Evolutionary conservation across 1,140 invertebrate genomes (phyloP).

Genomic region (Megalonaias nervosa): DNA sequence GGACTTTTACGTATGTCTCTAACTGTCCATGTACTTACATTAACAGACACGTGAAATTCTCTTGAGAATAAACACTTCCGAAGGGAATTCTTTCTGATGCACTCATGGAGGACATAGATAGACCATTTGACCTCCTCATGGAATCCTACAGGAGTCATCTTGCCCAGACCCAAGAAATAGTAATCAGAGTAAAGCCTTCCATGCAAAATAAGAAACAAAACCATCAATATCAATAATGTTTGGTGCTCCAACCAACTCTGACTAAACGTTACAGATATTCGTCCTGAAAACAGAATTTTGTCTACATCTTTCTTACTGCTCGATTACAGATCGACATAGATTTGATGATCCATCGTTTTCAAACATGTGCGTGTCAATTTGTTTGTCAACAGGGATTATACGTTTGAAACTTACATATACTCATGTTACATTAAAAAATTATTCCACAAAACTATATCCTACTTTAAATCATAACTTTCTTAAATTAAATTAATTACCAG

Average conservation of each 20-base stretch:
- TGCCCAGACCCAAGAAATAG: conserved; percentile 50
- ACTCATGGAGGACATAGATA: conserved; percentile 40
- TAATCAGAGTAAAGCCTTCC: conserved; percentile 58
- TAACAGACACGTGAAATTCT: conserved; percentile 26
- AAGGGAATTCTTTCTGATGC: conserved; percentile 37
- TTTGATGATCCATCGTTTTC: too few relatives aligned
- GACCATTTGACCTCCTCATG: conserved; percentile 37
- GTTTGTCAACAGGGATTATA: too few relatives aligned
- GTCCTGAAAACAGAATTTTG: too few relatives aligned
- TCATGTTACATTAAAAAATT: neutral
- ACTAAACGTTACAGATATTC: too few relatives aligned
- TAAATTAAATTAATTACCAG: too few relatives aligned
- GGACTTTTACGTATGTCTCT: neutral
- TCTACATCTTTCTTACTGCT: too few relatives aligned
- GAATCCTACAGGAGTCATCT: conserved; percentile 44
- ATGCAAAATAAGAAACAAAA: neutral
- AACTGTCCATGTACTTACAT: neutral
- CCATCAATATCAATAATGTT: neutral
- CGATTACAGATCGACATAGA: neutral
- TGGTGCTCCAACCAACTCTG: too few relatives aligned
- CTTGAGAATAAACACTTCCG: conserved; percentile 50
- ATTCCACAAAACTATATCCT: too few relatives aligned
- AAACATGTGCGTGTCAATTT: neutral
- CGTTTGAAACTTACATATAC: neutral
- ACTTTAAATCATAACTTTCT: too few relatives aligned